phyloP scores from a whole-genome alignment of 1,140 invertebrate genomes.

The Notospermus geniculatus region DNA sequence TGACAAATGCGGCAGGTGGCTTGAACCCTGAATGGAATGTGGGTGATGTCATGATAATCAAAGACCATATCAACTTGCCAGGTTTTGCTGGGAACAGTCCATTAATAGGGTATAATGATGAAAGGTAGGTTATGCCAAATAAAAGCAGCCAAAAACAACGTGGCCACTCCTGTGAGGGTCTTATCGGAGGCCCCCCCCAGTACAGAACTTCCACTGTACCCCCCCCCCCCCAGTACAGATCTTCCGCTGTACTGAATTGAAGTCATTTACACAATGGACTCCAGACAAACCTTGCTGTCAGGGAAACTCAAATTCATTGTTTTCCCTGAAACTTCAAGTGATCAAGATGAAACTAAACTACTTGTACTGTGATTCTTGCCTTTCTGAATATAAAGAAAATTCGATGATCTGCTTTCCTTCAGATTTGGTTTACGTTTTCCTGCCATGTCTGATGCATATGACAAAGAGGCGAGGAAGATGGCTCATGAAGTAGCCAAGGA shows the following conservation, averaged over 20 bases:
- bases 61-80: constrained; percentile 89
- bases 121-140: constrained; percentile 64
- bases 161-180: too few species aligned
- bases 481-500: constrained; percentile 71
- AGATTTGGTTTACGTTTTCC: constrained; percentile 91
- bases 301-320: too few species aligned
- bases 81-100: constrained; percentile 87
- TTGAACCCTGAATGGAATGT: constrained; percentile 81
- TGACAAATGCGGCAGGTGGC: constrained; percentile 93
- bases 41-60: constrained; percentile 96
- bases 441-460: constrained; percentile 85
- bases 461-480: constrained; percentile 68
- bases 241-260: too few species aligned
- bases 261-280: too few species aligned
- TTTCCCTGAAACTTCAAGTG: too few species aligned
- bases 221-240: too few species aligned
- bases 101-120: constrained; percentile 88
- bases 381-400: background rate
- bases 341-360: too few species aligned
- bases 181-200: too few species aligned
- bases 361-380: background rate
- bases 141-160: too few species aligned
- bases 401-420: constrained; percentile 10
- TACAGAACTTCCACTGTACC: too few species aligned
- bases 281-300: too few species aligned